A percentile compares a stretch with the other conserved stretches of the same genome.
Conservation (phyloP, 2,113 vertebrate species). For the Erythrocercus mccallii region DNA sequence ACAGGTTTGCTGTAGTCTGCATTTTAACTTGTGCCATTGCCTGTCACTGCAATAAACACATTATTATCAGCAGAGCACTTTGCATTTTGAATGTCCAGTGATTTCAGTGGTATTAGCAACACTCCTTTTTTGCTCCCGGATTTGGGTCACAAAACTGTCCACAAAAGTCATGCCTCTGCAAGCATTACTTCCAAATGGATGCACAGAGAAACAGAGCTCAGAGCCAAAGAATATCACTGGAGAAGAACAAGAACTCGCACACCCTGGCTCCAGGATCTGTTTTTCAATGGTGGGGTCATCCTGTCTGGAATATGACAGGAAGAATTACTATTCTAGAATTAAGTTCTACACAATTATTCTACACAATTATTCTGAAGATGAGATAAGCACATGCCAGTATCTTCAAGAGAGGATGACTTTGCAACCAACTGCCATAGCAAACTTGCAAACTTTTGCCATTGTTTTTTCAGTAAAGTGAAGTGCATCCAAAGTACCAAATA, state of each 20-base stretch:
- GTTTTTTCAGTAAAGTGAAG: not conserved
- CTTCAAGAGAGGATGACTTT: not conserved
- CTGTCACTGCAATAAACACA: constrained; percentile 74
- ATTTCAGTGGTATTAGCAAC: not conserved
- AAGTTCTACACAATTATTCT: not conserved
- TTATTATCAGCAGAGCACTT: not conserved
- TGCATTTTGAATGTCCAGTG: not conserved
- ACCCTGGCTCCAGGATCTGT: not conserved
- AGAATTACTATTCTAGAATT: not conserved
- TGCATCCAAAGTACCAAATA: not conserved
- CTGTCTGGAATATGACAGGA: not conserved
- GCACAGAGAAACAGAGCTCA: not conserved
- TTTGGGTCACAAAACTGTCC: not conserved
- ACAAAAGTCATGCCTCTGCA: not conserved
- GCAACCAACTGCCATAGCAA: not conserved
- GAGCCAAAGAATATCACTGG: not conserved
- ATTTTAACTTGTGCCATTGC: constrained; percentile 94
- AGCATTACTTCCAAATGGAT: not conserved
- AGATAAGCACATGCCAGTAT: not conserved
- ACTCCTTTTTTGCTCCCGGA: not conserved
- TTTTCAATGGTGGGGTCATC: not conserved
- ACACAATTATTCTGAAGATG: not conserved
- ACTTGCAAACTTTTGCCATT: not conserved
- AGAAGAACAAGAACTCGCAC: not conserved
- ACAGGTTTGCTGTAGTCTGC: constrained; percentile 84